Evolutionary conservation across 2,888 invertebrate species (phyloP), one percentile per base, ranked within the genome.

Genomic region (Clusia tigrina): DNA sequence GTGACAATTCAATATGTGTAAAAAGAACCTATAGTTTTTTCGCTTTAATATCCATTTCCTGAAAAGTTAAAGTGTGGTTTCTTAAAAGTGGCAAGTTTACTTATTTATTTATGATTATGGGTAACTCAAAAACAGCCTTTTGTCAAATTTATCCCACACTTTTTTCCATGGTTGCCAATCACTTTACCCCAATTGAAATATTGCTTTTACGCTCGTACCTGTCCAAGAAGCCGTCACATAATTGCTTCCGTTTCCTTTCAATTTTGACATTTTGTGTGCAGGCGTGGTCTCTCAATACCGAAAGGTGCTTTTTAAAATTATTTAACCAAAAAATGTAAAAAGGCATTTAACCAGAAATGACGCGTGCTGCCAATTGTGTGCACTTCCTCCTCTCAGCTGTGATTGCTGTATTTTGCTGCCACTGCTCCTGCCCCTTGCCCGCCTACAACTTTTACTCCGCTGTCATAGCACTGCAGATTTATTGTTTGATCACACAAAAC

Each of bases 231-330:
- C 18, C 22, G 48, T 48, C 48, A 48, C 20, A 48, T 48, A 48
- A 48, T 48, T 48, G 48, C 48, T 48, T 48, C 48, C 48, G 20
- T 48, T 48, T 48, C 48, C 48, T 18, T 18, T 48, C 3, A 15
- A 12, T n/a, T 6, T n/a, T 42, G n/a, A 42, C 6, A 42, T 42
- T 42, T 12, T 42, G 6, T 42, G 42, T 3, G 42, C 42, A 42
- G n/a, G 42, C n/a, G 42, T 42, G 42, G 3, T 42, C 9, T 42
- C 3, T 42, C n/a, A 42, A 42, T 15, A n/a, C 15, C 42, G 3
- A 42, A 6, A 42, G 3, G 3, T 15, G n/a, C 42, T 3, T 15
- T n/a, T 15, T 15, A 42, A 42, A 42, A 15, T 6, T n/a, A 42
- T 42, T 15, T 15, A 42, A 15, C 9, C 3, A 42, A 42, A 17